Conservation (phyloP, 2,113 vertebrate genomes). For the Brachyhypopomus gauderio region DNA sequence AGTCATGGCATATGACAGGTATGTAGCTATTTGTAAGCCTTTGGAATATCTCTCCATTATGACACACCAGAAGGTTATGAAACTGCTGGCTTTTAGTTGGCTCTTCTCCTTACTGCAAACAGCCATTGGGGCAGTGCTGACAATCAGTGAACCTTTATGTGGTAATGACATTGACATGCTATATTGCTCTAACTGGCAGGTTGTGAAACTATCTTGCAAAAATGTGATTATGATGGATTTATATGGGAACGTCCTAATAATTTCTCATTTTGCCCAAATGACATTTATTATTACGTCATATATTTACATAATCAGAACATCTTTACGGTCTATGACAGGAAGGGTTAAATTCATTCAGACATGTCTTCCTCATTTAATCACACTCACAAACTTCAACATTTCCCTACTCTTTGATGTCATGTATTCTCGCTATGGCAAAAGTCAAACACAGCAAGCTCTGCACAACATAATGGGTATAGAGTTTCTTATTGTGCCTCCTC, state of each 20-base stretch:
- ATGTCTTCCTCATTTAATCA: no score
- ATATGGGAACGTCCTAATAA: neutral
- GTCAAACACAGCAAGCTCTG: constrained; percentile 47
- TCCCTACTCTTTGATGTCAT: no score
- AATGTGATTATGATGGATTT: no score
- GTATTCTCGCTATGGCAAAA: neutral
- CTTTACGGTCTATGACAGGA: neutral
- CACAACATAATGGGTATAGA: constrained; percentile 51
- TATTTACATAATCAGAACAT: constrained; percentile 14
- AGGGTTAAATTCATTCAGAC: no score
- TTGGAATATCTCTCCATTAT: constrained; percentile 69
- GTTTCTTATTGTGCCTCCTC: no score
- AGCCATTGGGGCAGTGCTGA: constrained; percentile 38
- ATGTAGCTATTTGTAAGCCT: constrained; percentile 70
- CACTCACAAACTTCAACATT: no score
- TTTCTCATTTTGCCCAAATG: neutral
- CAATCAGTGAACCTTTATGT: constrained; percentile 56
- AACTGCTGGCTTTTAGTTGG: constrained; percentile 39
- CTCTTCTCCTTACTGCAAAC: neutral
- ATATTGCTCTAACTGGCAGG: no score
- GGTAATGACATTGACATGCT: no score
- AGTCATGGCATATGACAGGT: constrained; percentile 72
- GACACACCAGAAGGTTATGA: constrained; percentile 40
- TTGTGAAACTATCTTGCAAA: neutral
- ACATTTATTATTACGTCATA: constrained; percentile 46